Conservation (phyloP, 1,140 invertebrate genomes). For the Hycleus cichorii region DNA sequence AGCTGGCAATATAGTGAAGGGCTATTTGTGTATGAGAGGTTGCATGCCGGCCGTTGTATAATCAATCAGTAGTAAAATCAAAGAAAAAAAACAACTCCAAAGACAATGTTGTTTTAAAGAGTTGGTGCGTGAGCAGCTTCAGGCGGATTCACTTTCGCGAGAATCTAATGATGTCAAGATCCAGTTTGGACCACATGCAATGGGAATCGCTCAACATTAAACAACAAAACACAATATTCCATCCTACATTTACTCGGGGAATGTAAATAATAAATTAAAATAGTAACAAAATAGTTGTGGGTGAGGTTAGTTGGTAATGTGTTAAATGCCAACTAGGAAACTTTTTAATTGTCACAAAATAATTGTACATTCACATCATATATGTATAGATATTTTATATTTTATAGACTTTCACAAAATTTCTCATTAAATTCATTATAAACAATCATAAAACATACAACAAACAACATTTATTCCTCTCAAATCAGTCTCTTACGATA, state of each 20-base stretch:
- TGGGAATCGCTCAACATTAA: slow-evolving; percentile 8
- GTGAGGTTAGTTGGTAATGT: slow-evolving; percentile 2
- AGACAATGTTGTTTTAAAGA: slow-evolving; percentile 14
- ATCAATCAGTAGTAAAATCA: slow-evolving; percentile 12
- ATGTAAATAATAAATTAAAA: slow-evolving; percentile 9
- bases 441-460: no score
- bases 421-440: no score
- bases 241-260: slow-evolving; percentile 14
- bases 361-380: slow-evolving; percentile 6
- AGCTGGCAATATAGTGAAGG: no score
- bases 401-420: no score
- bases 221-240: slow-evolving; percentile 6
- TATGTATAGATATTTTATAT: neutral
- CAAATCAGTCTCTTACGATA: no score
- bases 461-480: no score
- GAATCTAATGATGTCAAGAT: slow-evolving; percentile 23
- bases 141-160: slow-evolving; percentile 21
- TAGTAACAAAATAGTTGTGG: slow-evolving; percentile 10
- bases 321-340: no score
- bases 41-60: slow-evolving; percentile 10
- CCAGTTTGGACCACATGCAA: slow-evolving; percentile 21
- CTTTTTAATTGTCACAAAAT: slow-evolving; percentile 8
- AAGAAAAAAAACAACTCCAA: slow-evolving; percentile 10
- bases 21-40: neutral
- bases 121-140: slow-evolving; percentile 18